Base-by-base conservation (phyloP, 2,113 vertebrate species). In the Gobiocypris rarus region DNA sequence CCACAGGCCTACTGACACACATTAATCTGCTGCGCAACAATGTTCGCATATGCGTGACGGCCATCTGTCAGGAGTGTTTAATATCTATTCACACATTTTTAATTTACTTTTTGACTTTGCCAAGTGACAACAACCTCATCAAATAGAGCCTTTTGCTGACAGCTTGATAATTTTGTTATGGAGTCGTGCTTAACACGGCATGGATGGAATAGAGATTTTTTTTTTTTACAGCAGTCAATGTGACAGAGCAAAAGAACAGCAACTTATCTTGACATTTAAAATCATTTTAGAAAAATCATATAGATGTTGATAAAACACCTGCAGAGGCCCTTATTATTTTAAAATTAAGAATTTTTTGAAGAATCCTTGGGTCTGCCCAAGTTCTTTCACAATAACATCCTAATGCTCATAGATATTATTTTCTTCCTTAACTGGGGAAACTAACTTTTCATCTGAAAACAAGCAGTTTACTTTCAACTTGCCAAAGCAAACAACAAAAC, bases 401-500 rank as follows among this genome's bases (percentile, higher is more conserved):
- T 59, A n/a, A 26, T 26, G 58, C 58, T 17, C 28, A 34, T 34
- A 67, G 22, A 61, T 76, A 10, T 59, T 61, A 71, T 83, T 76
- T 83, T 59, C 41, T 48, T 54, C 9, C 31, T 56, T 19, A 56
- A 65, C 9, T 63, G 28, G 41, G 56, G 56, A 70, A 43, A 11
- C 73, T 3, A 10, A 45, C 2, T 58, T 67, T 75, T 59, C 34
- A 26, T 28, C 6, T 71, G 89, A 88, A 88, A 89, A 88, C 90
- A 86, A 87, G 88, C 85, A 87, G 89, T 91, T 92, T 90, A 89
- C 89, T 87, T 86, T 88, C 85, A 83, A 83, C 84, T 89, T 91
- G 91, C 91, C 91, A 93, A 90, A 93, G 87, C 92, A 92, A 90
- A 92, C 90, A 92, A 90, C 90, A 91, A 89, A 91, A 86, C 88